Evolutionary conservation across 1,140 invertebrate species (phyloP), one percentile per base, ranked within the genome.

Genomic region (Lordiphosa stackelbergi): DNA sequence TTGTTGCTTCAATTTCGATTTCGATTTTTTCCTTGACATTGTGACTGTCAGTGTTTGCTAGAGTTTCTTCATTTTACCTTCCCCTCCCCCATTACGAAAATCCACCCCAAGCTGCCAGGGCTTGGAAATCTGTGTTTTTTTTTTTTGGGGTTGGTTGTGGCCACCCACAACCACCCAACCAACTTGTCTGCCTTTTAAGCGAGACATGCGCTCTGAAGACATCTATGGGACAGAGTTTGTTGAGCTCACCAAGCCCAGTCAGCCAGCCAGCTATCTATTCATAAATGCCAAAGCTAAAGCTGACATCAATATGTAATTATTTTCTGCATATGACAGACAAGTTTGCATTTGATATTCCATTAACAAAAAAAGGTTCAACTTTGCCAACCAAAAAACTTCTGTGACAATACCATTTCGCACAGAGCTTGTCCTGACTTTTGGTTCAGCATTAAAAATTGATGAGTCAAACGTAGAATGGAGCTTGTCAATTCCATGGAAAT

Each of bases 171-270:
- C 47, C 56, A 66, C 62, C 55, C 51, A 43, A 7, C 46, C 55
- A 31, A 24, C 46, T 66, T 55, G 55, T 66, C 63, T 56, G 56
- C 49, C 46, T 42, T 49, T 60, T 47, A 61, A 71, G 72, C 46
- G 72, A 81, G 77, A 81, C 77, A 83, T 81, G 77, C 77, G 77
- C 77, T 37, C 60, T 81, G 46, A 72, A 72, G 72, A 77, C 72
- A 57, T 54, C 63, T 9, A 12, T 7, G 12, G 52, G 37, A 53
- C 19, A 51, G 56, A 69, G 59, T 69, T 78, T 70, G 69, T 66
- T 79, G 70, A 70, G 66, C 61, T 70, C 57, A 47, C 63, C 66
- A 64, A 60, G 19, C 19, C 57, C 53, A 55, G 64, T 12, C 46
- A 22, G 58, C 34, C 53, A 43, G 53, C 10, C 49, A 54, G 56